Base-by-base conservation (phyloP, 2,888 invertebrate species). In the Macropis europaea region DNA sequence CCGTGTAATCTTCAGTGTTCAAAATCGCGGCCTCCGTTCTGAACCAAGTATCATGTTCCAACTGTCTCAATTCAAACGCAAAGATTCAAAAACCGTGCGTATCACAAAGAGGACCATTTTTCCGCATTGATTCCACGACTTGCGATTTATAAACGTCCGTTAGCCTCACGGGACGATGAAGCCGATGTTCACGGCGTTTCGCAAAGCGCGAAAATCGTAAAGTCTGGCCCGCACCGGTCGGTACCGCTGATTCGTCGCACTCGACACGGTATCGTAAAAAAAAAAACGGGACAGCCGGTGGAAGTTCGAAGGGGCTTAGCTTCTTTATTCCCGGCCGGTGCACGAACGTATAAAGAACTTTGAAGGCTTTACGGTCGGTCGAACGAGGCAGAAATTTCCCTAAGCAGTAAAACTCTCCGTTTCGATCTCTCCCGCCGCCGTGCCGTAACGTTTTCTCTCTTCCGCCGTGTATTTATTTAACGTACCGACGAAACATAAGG, bases 371-470 rank as follows among this genome's bases (percentile, higher is more conserved):
- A 73, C 62, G 62, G 53, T 19, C 62, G 71, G 32, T 36, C 64
- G 72, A 77, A 63, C 74, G 62, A 64, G 50, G 59, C 66, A 50
- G 77, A 80, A 79, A 79, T 80, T 80, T 80, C 77, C 75, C 66
- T 79, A 73, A 80, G 73, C 80, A 63, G 68, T 79, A 79, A 80
- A 79, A 77, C 69, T 66, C 67, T 59, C 22, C 73, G 73, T 56
- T 71, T 71, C n/a, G 63, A 76, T 76, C 73, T n/a, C n/a, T n/a
- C n/a, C n/a, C 64, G 56, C 32, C 72, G 38, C 24, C 5, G 34
- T 38, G 56, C 43, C 40, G 53, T 48, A 70, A 48, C 70, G 40
- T 47, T 68, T 26, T 34, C 32, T 24, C 40, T 57, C 19, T 32
- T 13, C 38, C 54, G 13, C 6, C 59, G 7, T 11, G 47, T 48